A percentile compares a stretch with the other conserved stretches of the same genome.
Evolutionary conservation across 1,140 invertebrate genomes (phyloP).

Genomic region (Anoplophora glabripennis): DNA sequence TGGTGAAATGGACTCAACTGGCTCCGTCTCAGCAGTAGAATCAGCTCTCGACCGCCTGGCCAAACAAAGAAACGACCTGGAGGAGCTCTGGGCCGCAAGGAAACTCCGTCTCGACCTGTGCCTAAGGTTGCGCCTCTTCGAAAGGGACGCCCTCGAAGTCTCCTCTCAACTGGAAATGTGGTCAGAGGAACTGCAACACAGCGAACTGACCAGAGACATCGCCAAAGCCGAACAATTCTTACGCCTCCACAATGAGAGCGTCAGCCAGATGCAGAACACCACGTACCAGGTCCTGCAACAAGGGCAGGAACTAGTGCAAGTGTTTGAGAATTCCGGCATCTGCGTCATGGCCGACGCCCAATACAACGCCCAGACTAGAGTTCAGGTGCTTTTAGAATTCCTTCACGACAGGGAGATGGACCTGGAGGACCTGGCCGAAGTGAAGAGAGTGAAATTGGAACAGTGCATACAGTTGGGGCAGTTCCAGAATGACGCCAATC

Average conservation of each 20-base stretch:
- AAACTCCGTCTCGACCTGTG: constrained; percentile 89
- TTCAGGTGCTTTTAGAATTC: constrained; percentile 89
- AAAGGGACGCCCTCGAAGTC: constrained; percentile 92
- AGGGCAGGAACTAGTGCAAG: constrained; percentile 79
- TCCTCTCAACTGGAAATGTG: constrained; percentile 90
- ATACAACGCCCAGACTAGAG: constrained; percentile 79
- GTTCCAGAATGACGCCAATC: constrained; percentile 91
- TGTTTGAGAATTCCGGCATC: constrained; percentile 79
- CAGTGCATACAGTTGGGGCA: constrained; percentile 91
- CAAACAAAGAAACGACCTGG: constrained; percentile 82
- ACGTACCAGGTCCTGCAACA: constrained; percentile 88
- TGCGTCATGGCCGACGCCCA: constrained; percentile 87
- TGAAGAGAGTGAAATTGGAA: constrained; percentile 82
- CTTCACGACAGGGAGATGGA: constrained; percentile 91
- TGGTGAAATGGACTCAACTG: constrained; percentile 63
- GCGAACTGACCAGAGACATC: constrained; percentile 74
- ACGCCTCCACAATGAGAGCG: constrained; percentile 86
- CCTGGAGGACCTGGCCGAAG: constrained; percentile 88
- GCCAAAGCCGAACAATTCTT: constrained; percentile 83
- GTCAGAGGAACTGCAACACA: constrained; percentile 85
- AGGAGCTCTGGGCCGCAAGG: constrained; percentile 87
- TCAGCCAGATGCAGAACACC: constrained; percentile 91
- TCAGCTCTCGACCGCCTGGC: constrained; percentile 81
- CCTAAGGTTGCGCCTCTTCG: constrained; percentile 86
- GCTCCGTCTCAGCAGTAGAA: constrained; percentile 78